Base-by-base conservation (phyloP, 2,113 vertebrate species). In the Gallinago undulata region DNA sequence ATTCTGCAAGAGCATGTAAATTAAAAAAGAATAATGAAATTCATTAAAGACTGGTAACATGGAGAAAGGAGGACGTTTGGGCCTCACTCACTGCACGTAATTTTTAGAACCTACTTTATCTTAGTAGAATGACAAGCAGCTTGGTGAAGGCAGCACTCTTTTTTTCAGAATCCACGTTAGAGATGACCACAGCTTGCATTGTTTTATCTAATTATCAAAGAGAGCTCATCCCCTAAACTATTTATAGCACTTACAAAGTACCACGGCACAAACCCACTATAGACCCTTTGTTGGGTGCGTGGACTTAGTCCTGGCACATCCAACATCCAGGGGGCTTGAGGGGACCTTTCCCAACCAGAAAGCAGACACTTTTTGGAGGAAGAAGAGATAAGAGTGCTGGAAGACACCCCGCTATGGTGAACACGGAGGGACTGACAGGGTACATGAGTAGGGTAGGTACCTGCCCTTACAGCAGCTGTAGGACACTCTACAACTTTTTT, bases 1-100 rank as follows among this genome's bases (percentile, higher is more conserved):
- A 96, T 98, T 97, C 97, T 97, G 96, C 94, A 96, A 96, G 95
- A 97, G 93, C 95, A 97, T 97, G 97, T 97, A 98, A 98, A 98
- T 98, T 97, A 96, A 96, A 97, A 97, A 97, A 97, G 97, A 98
- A 97, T 98, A 98, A 98, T 98, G 97, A 97, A 98, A 98, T 98
- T 98, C 97, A 97, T 98, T 98, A 97, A 94, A 92, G 78, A 92
- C 75, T 33, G 84, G 80, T 94, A 94, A 93, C 75, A n/a, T 31
- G 59, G 50, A 96, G 68, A 66, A 96, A 96, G 73, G 51, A 96
- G 82, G 90, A 94, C 89, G 94, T 93, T 95, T 68, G 80, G 87
- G 93, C 87, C 91, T 94, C 39, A 0, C 92, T 94, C 39, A 0
- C 39, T 12, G 94, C 96, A 94, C 9, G 30, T 87, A 95, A 78